Conservation (phyloP, 2,888 invertebrate species). For the Tuta absoluta region DNA sequence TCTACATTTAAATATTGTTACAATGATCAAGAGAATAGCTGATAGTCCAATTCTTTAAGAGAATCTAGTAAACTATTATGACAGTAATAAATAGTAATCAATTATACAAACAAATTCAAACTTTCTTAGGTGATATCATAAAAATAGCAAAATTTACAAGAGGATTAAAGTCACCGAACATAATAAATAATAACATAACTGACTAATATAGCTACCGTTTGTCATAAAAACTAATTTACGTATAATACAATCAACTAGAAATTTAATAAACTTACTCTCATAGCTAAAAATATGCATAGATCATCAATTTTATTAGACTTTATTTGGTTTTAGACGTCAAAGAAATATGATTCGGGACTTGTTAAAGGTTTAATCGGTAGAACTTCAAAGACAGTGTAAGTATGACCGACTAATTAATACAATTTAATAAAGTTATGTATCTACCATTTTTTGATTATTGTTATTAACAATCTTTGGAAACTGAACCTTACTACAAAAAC, state of each 20-base stretch:
- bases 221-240: slow-evolving; percentile 8
- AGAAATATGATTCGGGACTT: background rate
- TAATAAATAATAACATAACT: slow-evolving; percentile 9
- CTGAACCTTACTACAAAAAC: too few relatives aligned
- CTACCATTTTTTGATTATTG: too few relatives aligned
- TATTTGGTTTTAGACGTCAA: background rate
- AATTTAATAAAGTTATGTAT: too few relatives aligned
- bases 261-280: slow-evolving; percentile 9
- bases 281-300: background rate
- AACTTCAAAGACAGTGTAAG: slow-evolving; percentile 1
- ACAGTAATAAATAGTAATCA: slow-evolving; percentile 20
- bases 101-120: slow-evolving; percentile 13
- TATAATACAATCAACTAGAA: slow-evolving; percentile 10
- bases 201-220: slow-evolving; percentile 18
- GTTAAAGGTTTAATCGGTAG: background rate
- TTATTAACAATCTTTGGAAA: background rate
- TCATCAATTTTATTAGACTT: background rate
- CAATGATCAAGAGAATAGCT: background rate
- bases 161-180: background rate
- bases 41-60: background rate
- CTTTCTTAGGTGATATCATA: background rate
- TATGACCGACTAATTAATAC: background rate
- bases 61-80: background rate
- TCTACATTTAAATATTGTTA: background rate
- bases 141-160: background rate